A percentile compares a stretch with the other conserved stretches of the same genome.
These are phyloP conservation scores for Oryzias sinensis DNA, from an alignment of 2,797 vertebrate genomes.

Conservation along the genomic window DNA sequence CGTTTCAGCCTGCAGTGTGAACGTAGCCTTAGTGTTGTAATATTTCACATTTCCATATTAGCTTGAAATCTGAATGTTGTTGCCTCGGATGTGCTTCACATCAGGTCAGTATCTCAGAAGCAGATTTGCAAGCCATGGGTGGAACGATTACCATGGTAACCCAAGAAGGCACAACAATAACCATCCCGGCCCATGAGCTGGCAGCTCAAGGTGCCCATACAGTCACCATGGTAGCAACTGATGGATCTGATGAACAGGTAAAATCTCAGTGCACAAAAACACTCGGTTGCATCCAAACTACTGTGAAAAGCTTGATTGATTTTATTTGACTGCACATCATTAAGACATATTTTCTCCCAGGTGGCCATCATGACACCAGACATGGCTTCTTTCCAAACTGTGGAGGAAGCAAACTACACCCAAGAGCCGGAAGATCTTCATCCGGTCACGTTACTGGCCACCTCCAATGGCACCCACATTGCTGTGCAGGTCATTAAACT, in stretches of 20 bases:
- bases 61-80: background rate
- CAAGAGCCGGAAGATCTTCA: conserved; percentile 89
- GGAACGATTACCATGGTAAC: conserved; percentile 98
- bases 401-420: conserved; percentile 85
- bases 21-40: no score
- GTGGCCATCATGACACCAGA: conserved; percentile 99
- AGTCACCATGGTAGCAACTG: conserved; percentile 94
- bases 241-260: conserved; percentile 94
- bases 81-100: conserved; percentile 30
- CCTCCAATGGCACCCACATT: conserved; percentile 98
- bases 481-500: conserved; percentile 88
- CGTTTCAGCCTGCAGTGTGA: no score
- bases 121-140: conserved; percentile 92
- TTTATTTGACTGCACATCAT: no score
- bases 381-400: conserved; percentile 88
- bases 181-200: conserved; percentile 94
- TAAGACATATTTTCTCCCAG: conserved; percentile 63
- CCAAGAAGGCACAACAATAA: conserved; percentile 97
- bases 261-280: background rate
- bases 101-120: conserved; percentile 95
- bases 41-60: background rate
- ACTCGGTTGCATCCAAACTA: no score
- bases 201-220: conserved; percentile 87
- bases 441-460: conserved; percentile 94
- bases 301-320: no score